These are phyloP conservation scores for Pachyseris speciosa DNA, from an alignment of 64 coral and sea anemone species.

Conservation along the genomic window DNA sequence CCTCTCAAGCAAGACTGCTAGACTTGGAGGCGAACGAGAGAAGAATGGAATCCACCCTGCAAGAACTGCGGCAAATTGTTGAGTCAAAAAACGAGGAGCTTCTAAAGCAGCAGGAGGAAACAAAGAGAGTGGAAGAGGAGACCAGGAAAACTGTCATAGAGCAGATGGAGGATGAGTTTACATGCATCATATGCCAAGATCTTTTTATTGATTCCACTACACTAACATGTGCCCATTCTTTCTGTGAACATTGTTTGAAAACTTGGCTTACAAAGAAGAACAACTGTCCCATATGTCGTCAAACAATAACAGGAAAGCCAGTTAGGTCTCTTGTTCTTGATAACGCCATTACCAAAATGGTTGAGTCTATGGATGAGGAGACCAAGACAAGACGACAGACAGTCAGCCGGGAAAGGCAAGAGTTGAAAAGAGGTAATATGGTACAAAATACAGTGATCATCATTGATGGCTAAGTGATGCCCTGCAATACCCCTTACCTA, in stretches of 20 bases:
- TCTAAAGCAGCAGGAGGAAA: constrained; percentile 83
- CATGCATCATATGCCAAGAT: constrained; percentile 96
- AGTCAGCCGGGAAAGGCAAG: constrained; percentile 87
- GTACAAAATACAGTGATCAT: constrained; percentile 73
- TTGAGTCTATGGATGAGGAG: constrained; percentile 93
- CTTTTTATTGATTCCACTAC: constrained; percentile 93
- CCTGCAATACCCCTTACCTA: constrained; percentile 31
- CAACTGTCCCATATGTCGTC: constrained; percentile 94
- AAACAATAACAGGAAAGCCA: constrained; percentile 62
- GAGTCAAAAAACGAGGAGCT: constrained; percentile 84
- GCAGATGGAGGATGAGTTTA: constrained; percentile 99
- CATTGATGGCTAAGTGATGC: constrained; percentile 72
- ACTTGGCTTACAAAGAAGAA: constrained; percentile 94
- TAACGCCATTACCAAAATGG: constrained; percentile 96
- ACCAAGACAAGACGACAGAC: constrained; percentile 72
- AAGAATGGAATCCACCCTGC: constrained; percentile 76
- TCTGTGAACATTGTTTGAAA: constrained; percentile 94
- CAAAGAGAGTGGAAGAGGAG: constrained; percentile 86
- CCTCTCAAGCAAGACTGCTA: constrained; percentile 73
- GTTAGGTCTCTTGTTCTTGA: constrained; percentile 97
- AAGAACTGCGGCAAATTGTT: constrained; percentile 77
- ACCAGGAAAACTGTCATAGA: constrained; percentile 90
- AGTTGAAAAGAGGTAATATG: constrained; percentile 96
- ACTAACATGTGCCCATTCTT: constrained; percentile 93
- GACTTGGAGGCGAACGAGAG: constrained; percentile 88